Base-by-base conservation (phyloP, 1,140 invertebrate species). In the Gonatopus flavifemur region DNA sequence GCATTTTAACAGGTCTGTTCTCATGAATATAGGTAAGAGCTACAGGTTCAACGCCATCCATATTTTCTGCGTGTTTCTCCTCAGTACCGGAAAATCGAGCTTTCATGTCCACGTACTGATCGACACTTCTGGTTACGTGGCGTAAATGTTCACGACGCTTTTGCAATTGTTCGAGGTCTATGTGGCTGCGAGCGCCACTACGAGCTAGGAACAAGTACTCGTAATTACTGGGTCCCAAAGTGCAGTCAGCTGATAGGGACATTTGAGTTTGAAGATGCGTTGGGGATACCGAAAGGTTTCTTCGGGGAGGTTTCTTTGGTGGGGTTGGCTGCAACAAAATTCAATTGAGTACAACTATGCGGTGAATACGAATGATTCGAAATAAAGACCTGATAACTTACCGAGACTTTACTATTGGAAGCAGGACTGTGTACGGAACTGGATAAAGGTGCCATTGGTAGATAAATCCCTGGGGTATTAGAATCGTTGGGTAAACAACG, bases 291-390 rank as follows among this genome's bases (percentile, higher is more conserved):
- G 89, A 90, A 13, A 93, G 78, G 67, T 92, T 92, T 42, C 91
- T 81, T 33, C 91, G 80, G 0, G 91, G 91, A 42, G 91, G 91
- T 72, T 94, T 94, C 75, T 92, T 92, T 3, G 91, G 90, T 22
- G 90, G 90, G 24, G 88, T 90, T 32, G 88, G 86, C 83, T 91
- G 81, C n/a, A 76, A 70, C 28, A 57, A 44, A 31, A 54, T 16
- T 2, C n/a, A 31, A 25, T 20, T 15, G 3, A 7, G 24, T 9
- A 20, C 32, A 15, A 20, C 24, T 25, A 20, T 33, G 10, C 19
- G 38, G 24, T 5, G 22, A 31, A n/a, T 3, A 13, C n/a, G n/a
- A 32, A 15, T 10, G n/a, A 32, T 32, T 13, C 12, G 12, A 32
- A 9, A 32, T 32, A 15, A 32, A 32, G 15, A 6, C n/a, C n/a